A percentile compares a stretch with the other conserved stretches of the same genome.
Conservation (phyloP, 2,888 invertebrate species). For the Ceratothoa steindachneri region DNA sequence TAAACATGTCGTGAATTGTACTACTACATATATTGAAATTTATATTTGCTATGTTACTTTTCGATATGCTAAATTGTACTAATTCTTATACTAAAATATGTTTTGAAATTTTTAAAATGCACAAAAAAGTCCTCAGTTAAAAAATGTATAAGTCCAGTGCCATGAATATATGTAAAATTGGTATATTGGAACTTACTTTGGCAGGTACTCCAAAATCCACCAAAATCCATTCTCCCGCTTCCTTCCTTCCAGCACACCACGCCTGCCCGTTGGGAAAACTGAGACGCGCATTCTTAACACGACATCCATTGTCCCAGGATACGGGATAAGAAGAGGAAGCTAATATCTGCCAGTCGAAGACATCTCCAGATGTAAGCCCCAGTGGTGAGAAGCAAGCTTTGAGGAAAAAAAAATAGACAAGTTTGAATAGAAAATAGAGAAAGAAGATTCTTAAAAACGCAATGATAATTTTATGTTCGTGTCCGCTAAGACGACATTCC, state of each 20-base stretch:
- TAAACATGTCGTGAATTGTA: conserved; percentile 20
- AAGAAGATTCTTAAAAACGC: too few relatives aligned
- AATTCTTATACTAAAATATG: neutral
- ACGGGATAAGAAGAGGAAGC: conserved; percentile 53
- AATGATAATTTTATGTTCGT: too few relatives aligned
- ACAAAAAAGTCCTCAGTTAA: too few relatives aligned
- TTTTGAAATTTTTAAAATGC: too few relatives aligned
- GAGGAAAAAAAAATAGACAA: neutral
- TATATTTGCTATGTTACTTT: neutral
- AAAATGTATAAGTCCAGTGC: neutral
- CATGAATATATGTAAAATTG: neutral
- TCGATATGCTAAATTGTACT: neutral
- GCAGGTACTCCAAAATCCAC: conserved; percentile 57
- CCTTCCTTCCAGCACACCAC: conserved; percentile 58
- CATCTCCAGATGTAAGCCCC: conserved; percentile 57
- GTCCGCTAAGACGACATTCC: too few relatives aligned
- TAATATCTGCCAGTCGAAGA: conserved; percentile 58
- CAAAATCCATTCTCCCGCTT: conserved; percentile 57
- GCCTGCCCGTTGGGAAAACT: conserved; percentile 55
- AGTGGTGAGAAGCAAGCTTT: conserved; percentile 52
- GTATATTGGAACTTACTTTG: conserved; percentile 51
- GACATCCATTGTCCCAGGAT: conserved; percentile 37
- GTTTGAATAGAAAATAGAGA: too few relatives aligned
- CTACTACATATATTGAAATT: conserved; percentile 12
- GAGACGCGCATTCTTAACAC: conserved; percentile 53